Evolutionary conservation across 2,888 invertebrate genomes (phyloP), one percentile per base, ranked within the genome.

Genomic region (Sarcophaga carnaria): DNA sequence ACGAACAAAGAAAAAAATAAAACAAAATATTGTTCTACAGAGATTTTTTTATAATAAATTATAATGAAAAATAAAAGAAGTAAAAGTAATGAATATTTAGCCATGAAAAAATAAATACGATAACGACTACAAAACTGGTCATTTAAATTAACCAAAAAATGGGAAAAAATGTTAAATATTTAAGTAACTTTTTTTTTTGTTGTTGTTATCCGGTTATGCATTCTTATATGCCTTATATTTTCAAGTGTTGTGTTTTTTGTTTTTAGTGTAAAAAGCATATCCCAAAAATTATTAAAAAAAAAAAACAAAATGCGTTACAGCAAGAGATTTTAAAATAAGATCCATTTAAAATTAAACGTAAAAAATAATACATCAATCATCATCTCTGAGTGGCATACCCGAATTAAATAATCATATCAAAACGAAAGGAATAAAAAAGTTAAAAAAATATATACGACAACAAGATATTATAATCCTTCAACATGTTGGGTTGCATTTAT

Each of bases 401-500:
- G 4, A 4, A 59, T 14, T 17, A 6, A 59, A 59, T 59, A 59
- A 59, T 59, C 17, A 17, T 59, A n/a, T n/a, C 59, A 59, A 59
- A 59, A 59, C 14, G 6, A 17, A 59, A 59, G n/a, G 4, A 17
- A 17, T 2, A 59, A 14, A 59, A 59, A 17, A 17, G 17, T 37
- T 62, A 71, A 10, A 74, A 70, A 72, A 63, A 25, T 22, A 54
- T 37, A 37, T 37, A 78, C 72, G 59, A 5, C 59, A 74, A 78
- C 22, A 20, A 66, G 12, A 71, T 63, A 63, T 66, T 54, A 54
- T 14, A 88, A 87, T 77, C 67, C 67, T 83, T 77, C 83, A 88
- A 59, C 90, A 95, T 95, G 95, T 95, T 95, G 91, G 94, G 95
- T 90, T 95, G 95, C 92, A 94, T 95, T 90, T 95, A 95, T 94